Evolutionary conservation across 1,140 invertebrate genomes (phyloP).

Genomic region (Nomia melanderi): DNA sequence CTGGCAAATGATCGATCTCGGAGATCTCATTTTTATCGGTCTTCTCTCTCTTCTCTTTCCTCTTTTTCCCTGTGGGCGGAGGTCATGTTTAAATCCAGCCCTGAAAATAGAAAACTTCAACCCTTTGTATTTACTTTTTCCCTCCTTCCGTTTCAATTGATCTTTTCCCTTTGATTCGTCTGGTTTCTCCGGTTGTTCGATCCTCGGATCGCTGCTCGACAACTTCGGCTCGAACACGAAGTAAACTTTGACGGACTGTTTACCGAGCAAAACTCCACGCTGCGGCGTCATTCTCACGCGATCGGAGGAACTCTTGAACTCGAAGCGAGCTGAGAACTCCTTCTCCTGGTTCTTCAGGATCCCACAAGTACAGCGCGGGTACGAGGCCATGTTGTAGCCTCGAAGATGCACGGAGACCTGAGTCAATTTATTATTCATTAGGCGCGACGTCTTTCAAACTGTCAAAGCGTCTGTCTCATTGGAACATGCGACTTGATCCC

Average conservation of each 20-base stretch:
- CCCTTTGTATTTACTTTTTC: background rate
- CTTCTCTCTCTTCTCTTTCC: background rate
- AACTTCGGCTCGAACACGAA: slow-evolving; percentile 19
- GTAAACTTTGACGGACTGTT: background rate
- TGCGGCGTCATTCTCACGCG: background rate
- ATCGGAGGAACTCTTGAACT: slow-evolving; percentile 25
- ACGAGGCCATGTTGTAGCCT: slow-evolving; percentile 26
- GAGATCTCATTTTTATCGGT: background rate
- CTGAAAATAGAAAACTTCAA: too few relatives aligned
- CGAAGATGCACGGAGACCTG: slow-evolving; percentile 20
- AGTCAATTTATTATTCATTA: background rate
- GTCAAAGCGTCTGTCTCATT: background rate
- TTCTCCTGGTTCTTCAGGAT: slow-evolving; percentile 24
- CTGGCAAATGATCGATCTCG: background rate
- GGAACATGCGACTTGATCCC: background rate
- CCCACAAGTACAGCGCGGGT: slow-evolving; percentile 27
- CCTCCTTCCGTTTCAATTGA: background rate
- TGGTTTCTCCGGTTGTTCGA: background rate
- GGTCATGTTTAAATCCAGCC: background rate
- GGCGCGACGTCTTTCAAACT: background rate
- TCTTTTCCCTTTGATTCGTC: background rate
- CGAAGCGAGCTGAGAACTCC: slow-evolving; percentile 21
- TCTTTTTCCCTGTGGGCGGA: background rate
- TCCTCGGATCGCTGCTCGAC: background rate
- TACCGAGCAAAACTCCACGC: background rate